Base-by-base conservation (phyloP, 2,113 vertebrate species). In the Myrmecobius fasciatus region DNA sequence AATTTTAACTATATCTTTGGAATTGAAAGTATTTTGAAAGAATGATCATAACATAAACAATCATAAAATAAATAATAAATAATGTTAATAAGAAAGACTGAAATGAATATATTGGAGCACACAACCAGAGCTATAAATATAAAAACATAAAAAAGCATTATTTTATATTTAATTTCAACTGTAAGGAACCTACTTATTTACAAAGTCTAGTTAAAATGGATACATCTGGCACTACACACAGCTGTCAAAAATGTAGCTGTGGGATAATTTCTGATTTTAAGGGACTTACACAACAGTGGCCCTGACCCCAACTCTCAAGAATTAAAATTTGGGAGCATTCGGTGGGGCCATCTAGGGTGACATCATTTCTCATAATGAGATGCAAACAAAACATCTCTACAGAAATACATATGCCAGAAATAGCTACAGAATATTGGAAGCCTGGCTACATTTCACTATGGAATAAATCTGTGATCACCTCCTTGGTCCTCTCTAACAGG, bases 11-110 rank as follows among this genome's bases (percentile, higher is more conserved):
- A 0, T 52, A 53, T 36, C 49, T 11, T 89, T 91, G 36, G 83
- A 83, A 12, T n/a, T 93, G 91, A 94, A 28, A n/a, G 25, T 20
- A 28, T 89, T 96, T 92, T 53, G 24, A 95, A 90, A 93, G 83
- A 89, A 48, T 53, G 28, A 47, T 49, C 89, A 89, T 83, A 93
- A 8, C 89, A 43, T 90, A 46, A n/a, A n/a, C n/a, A n/a, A 47
- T 49, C 89, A 89, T 83, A 93, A 8, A 88, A 43, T 90, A 46
- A 51, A 51, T 48, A 89, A 28, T 52, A 60, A 60, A 46, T 43
- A 54, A 93, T 31, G 28, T 31, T 60, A 56, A 36, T 83, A 43
- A 83, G 24, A 83, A 83, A 83, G n/a, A 92, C 89, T 60, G 91
- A 95, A 93, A 60, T 31, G 3, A 48, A 67, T 0, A 22, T 46